Evolutionary conservation across 2,888 invertebrate genomes (phyloP).

Genomic region (Conchocele bisecta): DNA sequence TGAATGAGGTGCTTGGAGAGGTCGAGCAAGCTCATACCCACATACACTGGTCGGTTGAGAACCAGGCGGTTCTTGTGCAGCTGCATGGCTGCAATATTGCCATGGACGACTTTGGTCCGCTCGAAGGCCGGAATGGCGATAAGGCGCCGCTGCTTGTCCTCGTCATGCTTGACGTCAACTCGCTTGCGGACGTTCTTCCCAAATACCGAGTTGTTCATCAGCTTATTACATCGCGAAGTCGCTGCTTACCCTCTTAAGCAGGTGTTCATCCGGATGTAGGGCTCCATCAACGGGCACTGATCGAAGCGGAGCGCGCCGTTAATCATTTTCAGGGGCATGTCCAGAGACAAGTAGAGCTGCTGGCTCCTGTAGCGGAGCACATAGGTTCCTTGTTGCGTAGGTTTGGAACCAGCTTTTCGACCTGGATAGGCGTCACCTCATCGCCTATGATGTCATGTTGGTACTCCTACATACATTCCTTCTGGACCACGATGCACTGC

Average conservation of each 20-base stretch:
- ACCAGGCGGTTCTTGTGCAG: too few species aligned
- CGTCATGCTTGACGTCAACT: too few species aligned
- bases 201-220: slow-evolving; percentile 71
- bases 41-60: too few species aligned
- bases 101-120: slow-evolving; percentile 66
- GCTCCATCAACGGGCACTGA: slow-evolving; percentile 72
- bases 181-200: too few species aligned
- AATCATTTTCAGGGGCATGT: slow-evolving; percentile 42
- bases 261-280: slow-evolving; percentile 69
- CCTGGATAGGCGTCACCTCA: slow-evolving; percentile 9
- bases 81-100: slow-evolving; percentile 78
- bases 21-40: too few species aligned
- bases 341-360: slow-evolving; percentile 76
- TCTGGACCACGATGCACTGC: too few species aligned
- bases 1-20: background rate
- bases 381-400: too few species aligned
- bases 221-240: slow-evolving; percentile 74
- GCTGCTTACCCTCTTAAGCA: slow-evolving; percentile 61
- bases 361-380: too few species aligned
- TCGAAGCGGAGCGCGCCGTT: slow-evolving; percentile 64
- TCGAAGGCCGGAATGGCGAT: too few species aligned
- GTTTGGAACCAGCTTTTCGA: slow-evolving; percentile 59
- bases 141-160: too few species aligned
- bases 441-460: slow-evolving; percentile 9
- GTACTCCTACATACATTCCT: slow-evolving; percentile 33